These are phyloP conservation scores for Cyphomyrus discorhynchus DNA, from an alignment of 2,113 vertebrate genomes.

Conservation along the genomic window DNA sequence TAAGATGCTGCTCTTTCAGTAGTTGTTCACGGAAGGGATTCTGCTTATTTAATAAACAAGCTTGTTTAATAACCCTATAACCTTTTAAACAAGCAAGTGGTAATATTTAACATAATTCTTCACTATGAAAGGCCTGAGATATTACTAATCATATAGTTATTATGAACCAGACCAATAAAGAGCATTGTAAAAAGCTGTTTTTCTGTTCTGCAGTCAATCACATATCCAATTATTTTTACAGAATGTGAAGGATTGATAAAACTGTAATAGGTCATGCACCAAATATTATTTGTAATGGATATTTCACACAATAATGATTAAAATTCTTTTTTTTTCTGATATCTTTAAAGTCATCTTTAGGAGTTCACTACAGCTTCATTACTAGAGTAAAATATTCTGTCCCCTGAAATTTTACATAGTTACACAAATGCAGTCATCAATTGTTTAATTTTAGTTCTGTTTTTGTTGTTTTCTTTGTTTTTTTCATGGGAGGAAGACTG, in stretches of 20 bases:
- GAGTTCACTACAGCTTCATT: neutral
- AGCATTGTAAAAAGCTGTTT: neutral
- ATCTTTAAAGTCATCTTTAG: slow-evolving; percentile 23
- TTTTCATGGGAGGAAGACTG: slow-evolving; percentile 8
- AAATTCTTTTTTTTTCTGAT: slow-evolving; percentile 31
- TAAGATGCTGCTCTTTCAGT: neutral
- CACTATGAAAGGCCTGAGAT: neutral
- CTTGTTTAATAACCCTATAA: neutral
- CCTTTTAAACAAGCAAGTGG: neutral
- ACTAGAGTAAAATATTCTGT: neutral
- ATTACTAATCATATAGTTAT: neutral
- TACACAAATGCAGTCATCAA: slow-evolving; percentile 15
- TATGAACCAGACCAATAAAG: neutral
- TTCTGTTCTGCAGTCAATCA: slow-evolving; percentile 16
- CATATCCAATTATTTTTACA: slow-evolving; percentile 28
- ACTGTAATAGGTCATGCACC: slow-evolving; percentile 19
- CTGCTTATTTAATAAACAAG: neutral
- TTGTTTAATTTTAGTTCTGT: slow-evolving; percentile 33
- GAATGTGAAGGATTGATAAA: slow-evolving; percentile 35
- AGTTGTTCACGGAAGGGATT: neutral
- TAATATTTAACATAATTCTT: neutral
- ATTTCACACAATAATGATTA: slow-evolving; percentile 27
- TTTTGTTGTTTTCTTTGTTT: slow-evolving; percentile 22
- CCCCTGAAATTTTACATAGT: slow-evolving; percentile 18
- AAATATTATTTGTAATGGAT: slow-evolving; percentile 37